Evolutionary conservation across 2,113 vertebrate species (phyloP), one percentile per base, ranked within the genome.

Genomic region (Laticauda laticaudata): DNA sequence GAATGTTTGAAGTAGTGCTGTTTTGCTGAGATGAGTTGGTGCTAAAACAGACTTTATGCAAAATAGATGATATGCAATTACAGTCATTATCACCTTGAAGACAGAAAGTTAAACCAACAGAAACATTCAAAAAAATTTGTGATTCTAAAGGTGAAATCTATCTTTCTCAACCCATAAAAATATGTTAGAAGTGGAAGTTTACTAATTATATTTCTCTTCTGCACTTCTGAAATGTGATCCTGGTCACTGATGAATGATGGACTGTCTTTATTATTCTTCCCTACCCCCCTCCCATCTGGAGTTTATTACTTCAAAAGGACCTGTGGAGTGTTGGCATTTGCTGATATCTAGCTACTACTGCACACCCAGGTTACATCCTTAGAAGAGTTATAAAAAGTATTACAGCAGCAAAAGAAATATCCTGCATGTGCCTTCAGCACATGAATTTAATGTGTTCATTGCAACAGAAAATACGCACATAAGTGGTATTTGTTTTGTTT

Each of bases 221-320:
- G 94, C 94, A n/a, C 56, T 86, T 96, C 97, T 97, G 98, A 98
- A 98, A 98, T 97, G 92, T 0, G 94, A 98, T 94, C 95, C 89
- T 53, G 94, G 95, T 96, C 94, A 95, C 20, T 93, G 90, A 94
- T 96, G 94, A 97, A 94, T 91, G 91, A 92, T 91, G 48, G 94
- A 93, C 95, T 97, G 45, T 87, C 55, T 93, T 96, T 95, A 96
- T 94, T 93, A 95, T 81, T 39, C 69, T 95, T 97, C 26, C 29
- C 21, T 1, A 0, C 56, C 43, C 90, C 95, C 96, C 96, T 90
- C 96, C 91, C 96, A 96, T 97, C 96, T 98, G 98, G 96, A 97
- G 87, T 95, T 96, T 34, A 97, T 98, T 98, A 97, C 95, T 97
- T 95, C 95, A 95, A 96, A 96, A 95, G 88, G 90, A 91, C n/a